Conservation (phyloP, 2,888 invertebrate species). For the Linnaemya tessellans region DNA sequence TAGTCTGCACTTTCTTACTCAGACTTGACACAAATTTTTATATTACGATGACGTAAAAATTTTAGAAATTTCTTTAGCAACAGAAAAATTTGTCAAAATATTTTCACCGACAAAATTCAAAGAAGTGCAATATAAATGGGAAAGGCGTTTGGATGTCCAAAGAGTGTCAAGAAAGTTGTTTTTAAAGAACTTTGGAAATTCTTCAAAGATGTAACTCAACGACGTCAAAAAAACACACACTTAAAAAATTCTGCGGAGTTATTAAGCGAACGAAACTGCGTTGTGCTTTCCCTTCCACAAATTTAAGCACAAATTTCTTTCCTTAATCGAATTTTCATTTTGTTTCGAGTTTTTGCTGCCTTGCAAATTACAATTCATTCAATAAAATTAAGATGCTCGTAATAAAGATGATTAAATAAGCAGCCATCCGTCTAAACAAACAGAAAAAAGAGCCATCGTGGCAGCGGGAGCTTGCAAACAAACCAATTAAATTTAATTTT, state of each 20-base stretch:
- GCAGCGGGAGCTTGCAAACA: conserved; percentile 4
- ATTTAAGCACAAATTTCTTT: neutral
- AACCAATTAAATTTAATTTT: conserved; percentile 70
- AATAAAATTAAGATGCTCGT: conserved; percentile 32
- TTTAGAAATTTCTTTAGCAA: neutral
- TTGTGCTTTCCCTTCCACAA: neutral
- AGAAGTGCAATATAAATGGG: neutral
- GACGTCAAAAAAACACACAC: conserved; percentile 10
- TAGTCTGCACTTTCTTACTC: neutral
- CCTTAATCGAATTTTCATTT: conserved; percentile 15
- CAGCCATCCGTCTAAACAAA: conserved; percentile 4
- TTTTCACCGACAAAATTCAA: conserved; percentile 36
- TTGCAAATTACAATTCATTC: conserved; percentile 47
- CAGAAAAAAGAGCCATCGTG: conserved; percentile 3
- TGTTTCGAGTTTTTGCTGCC: neutral
- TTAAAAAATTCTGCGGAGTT: conserved; percentile 40
- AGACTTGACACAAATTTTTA: neutral
- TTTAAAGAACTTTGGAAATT: conserved; percentile 30
- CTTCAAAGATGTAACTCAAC: conserved; percentile 30
- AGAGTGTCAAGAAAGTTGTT: conserved; percentile 67
- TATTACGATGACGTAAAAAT: neutral
- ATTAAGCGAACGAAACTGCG: conserved; percentile 16
- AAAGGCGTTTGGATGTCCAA: conserved; percentile 20
- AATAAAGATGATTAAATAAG: conserved; percentile 31
- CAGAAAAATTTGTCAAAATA: conserved; percentile 20